Conservation (phyloP, 2,797 vertebrate species). For the Acanthiza pusilla region DNA sequence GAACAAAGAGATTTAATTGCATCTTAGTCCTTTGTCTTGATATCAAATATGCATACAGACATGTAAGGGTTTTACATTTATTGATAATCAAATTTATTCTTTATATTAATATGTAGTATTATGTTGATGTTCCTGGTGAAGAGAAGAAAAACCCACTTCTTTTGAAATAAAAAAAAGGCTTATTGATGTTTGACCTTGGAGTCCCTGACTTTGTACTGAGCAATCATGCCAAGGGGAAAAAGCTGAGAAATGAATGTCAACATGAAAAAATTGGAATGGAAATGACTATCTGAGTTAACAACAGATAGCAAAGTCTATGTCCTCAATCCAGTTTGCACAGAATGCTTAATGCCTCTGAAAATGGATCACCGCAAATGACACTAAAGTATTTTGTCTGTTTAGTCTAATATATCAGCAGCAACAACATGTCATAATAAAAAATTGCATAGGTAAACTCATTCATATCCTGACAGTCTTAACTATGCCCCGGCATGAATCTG, state of each 20-base stretch:
- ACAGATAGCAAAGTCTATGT: neutral
- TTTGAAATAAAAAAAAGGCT: neutral
- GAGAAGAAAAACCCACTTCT: rapidly evolving
- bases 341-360: neutral
- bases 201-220: neutral
- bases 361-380: neutral
- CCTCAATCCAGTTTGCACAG: neutral
- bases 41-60: too few relatives aligned
- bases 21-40: neutral
- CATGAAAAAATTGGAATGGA: neutral
- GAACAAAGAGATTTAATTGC: neutral
- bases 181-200: neutral
- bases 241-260: neutral
- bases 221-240: neutral
- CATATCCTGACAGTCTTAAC: neutral
- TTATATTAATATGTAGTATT: neutral
- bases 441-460: neutral
- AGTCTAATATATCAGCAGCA: neutral
- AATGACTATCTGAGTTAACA: neutral
- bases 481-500: neutral
- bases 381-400: neutral
- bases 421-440: neutral
- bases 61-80: neutral
- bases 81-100: neutral
- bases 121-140: neutral